Conservation (phyloP, 2,113 vertebrate species). For the Prionailurus bengalensis region DNA sequence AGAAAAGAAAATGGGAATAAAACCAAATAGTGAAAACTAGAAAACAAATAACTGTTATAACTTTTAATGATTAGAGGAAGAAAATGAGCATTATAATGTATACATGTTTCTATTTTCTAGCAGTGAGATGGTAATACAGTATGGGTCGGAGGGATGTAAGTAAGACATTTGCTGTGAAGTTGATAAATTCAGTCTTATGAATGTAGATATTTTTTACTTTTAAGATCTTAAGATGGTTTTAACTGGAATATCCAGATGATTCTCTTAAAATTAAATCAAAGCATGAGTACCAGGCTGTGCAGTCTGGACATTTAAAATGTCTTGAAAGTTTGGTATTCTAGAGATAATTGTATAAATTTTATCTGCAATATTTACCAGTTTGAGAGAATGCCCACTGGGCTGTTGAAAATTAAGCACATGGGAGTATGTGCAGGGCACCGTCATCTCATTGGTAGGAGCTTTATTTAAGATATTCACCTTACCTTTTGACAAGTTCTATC, state of each 20-base stretch:
- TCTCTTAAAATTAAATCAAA: constrained; percentile 49
- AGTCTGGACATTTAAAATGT: background rate
- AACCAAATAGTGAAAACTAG: background rate
- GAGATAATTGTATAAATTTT: background rate
- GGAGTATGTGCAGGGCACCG: rapidly evolving
- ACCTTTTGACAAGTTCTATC: background rate
- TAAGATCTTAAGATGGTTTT: background rate
- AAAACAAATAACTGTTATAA: background rate
- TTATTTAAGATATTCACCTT: background rate
- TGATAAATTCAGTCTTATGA: background rate
- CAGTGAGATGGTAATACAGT: background rate
- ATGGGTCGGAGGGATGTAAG: background rate
- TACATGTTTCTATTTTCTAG: background rate
- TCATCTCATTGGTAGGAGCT: background rate
- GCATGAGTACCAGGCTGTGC: background rate
- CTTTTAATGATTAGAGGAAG: background rate
- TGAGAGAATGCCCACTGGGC: background rate
- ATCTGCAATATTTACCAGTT: background rate
- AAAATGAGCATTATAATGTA: background rate
- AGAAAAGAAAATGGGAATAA: background rate
- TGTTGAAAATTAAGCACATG: background rate
- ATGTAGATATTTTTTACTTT: background rate
- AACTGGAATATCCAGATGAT: background rate
- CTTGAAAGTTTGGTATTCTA: background rate
- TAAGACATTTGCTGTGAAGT: constrained; percentile 32